Evolutionary conservation across 2,888 invertebrate genomes (phyloP).

Genomic region (Monochamus alternatus): DNA sequence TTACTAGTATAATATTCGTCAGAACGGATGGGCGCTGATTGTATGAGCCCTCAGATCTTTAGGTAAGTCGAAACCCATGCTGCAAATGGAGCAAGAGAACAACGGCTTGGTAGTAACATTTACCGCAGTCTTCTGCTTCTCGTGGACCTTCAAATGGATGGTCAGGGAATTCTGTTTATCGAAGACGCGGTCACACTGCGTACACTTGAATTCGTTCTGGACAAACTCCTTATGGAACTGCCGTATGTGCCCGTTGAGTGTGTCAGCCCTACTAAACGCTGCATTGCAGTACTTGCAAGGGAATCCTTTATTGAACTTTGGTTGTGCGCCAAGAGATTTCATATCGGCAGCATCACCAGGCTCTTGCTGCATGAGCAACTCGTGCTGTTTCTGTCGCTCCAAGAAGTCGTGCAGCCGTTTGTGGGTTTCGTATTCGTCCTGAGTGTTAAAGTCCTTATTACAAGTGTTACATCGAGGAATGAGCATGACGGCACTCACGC

Average conservation of each 20-base stretch:
- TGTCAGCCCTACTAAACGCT: conserved; percentile 77
- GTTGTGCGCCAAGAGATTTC: conserved; percentile 5
- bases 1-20: conserved; percentile 53
- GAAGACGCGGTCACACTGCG: conserved; percentile 77
- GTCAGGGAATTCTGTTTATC: conserved; percentile 77
- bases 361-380: conserved; percentile 66
- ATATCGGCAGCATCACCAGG: not conserved
- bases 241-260: conserved; percentile 77
- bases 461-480: conserved; percentile 74
- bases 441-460: conserved; percentile 76
- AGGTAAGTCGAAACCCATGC: conserved; percentile 66
- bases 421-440: conserved; percentile 77
- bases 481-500: conserved; percentile 64
- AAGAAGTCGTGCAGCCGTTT: conserved; percentile 72
- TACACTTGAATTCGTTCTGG: conserved; percentile 74
- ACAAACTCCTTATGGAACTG: conserved; percentile 73
- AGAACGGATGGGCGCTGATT: conserved; percentile 68
- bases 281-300: conserved; percentile 78
- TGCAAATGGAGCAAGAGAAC: conserved; percentile 76
- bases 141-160: conserved; percentile 77
- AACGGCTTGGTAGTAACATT: conserved; percentile 63
- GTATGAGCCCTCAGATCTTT: conserved; percentile 69
- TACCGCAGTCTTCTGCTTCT: conserved; percentile 68
- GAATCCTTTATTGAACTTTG: conserved; percentile 60
- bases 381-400: conserved; percentile 60